Percentiles rank a stretch among this genome's conserved stretches.
Evolutionary conservation across 1,140 invertebrate genomes (phyloP).

Genomic region (Drosophila mayri): DNA sequence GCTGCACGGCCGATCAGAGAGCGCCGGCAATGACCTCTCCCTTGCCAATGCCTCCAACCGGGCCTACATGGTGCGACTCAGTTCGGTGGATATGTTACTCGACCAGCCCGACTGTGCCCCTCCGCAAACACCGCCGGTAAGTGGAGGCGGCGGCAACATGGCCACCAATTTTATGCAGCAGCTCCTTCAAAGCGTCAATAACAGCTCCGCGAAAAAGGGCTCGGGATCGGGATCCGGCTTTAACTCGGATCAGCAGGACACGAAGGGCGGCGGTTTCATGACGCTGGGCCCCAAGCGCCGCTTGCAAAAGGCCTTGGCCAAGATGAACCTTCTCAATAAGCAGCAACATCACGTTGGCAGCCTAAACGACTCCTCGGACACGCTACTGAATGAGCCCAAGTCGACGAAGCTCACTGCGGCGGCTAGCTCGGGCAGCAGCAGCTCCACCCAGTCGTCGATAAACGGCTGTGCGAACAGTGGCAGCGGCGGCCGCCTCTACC

Average conservation of each 20-base stretch:
- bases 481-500: constrained; percentile 87
- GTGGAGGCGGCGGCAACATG: constrained; percentile 54
- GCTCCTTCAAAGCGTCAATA: constrained; percentile 74
- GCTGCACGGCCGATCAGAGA: constrained; percentile 75
- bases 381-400: constrained; percentile 64
- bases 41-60: constrained; percentile 45
- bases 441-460: constrained; percentile 51
- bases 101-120: constrained; percentile 79
- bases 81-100: constrained; percentile 78
- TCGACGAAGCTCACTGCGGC: constrained; percentile 54
- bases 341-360: constrained; percentile 85
- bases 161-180: constrained; percentile 81
- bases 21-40: constrained; percentile 65
- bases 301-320: constrained; percentile 95
- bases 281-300: constrained; percentile 93
- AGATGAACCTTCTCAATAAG: constrained; percentile 96
- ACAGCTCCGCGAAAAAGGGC: constrained; percentile 86
- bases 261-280: constrained; percentile 92
- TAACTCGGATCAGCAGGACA: constrained; percentile 80
- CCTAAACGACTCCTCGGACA: constrained; percentile 70
- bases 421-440: constrained; percentile 58
- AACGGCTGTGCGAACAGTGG: constrained; percentile 42
- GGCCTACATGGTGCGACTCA: constrained; percentile 73
- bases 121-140: constrained; percentile 64
- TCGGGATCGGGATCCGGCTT: constrained; percentile 75